Conservation (phyloP, 2,888 invertebrate species). For the Diarsia brunnea region DNA sequence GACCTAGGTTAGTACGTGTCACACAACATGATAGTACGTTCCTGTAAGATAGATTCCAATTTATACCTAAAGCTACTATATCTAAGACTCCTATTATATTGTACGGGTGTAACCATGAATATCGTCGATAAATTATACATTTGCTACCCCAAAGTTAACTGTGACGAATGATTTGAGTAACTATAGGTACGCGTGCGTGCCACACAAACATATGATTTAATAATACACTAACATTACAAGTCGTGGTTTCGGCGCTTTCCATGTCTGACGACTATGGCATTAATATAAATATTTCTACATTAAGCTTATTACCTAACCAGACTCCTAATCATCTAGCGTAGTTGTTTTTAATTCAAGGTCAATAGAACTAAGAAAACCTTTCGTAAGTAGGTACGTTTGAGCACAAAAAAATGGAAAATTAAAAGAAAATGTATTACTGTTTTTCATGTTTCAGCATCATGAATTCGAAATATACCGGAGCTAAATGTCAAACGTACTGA, state of each 20-base stretch:
- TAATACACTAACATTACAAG: conserved; percentile 70
- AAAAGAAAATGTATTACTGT: conserved; percentile 42
- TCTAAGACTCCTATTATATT: neutral
- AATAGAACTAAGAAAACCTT: conserved; percentile 26
- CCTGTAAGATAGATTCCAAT: no score
- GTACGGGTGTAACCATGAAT: conserved; percentile 23
- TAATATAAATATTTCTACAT: conserved; percentile 62
- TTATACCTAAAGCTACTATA: neutral
- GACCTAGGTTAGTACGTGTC: neutral
- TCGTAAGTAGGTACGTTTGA: conserved; percentile 11
- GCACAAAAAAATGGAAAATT: conserved; percentile 35
- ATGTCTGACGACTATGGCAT: conserved; percentile 59
- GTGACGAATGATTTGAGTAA: conserved; percentile 72
- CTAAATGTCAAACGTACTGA: conserved; percentile 42
- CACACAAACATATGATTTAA: conserved; percentile 75
- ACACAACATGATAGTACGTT: neutral
- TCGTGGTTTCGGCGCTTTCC: conserved; percentile 61
- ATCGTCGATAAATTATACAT: conserved; percentile 62
- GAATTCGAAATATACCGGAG: conserved; percentile 48
- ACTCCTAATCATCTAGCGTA: conserved; percentile 38
- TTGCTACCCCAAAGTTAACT: conserved; percentile 67
- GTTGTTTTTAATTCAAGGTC: conserved; percentile 35
- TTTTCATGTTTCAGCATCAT: conserved; percentile 54
- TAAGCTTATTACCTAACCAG: conserved; percentile 62
- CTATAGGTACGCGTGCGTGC: conserved; percentile 71